Conservation (phyloP, 2,113 vertebrate genomes). For the Malurus melanocephalus region DNA sequence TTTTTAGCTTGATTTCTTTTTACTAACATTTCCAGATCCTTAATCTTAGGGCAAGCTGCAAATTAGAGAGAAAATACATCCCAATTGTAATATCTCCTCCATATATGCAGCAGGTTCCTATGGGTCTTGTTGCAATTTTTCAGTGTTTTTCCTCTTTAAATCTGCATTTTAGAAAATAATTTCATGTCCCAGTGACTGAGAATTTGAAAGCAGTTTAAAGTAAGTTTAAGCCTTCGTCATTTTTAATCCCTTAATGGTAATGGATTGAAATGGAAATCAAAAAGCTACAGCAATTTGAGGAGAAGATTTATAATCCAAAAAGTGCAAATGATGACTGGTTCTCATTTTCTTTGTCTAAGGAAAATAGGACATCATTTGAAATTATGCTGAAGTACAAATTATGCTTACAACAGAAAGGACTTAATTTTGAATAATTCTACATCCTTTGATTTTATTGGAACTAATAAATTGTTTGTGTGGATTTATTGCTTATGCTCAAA, state of each 20-base stretch:
- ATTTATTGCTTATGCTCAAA: background rate
- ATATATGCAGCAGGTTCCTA: background rate
- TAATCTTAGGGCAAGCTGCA: background rate
- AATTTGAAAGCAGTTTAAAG: conserved; percentile 38
- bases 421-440: background rate
- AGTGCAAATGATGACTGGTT: background rate
- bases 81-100: background rate
- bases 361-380: conserved; percentile 15
- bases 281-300: background rate
- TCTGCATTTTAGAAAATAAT: background rate
- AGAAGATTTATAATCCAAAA: conserved; percentile 30
- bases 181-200: background rate
- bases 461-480: background rate
- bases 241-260: conserved; percentile 36
- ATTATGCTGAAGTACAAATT: background rate
- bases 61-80: background rate
- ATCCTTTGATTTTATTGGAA: conserved; percentile 19
- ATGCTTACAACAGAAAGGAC: background rate
- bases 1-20: background rate
- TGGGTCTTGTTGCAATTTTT: background rate
- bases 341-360: conserved; percentile 6
- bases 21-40: background rate
- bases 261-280: conserved; percentile 32
- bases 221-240: background rate
- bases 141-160: conserved; percentile 1